These are phyloP conservation scores for Clusia tigrina DNA, from an alignment of 2,888 invertebrate genomes.

Conservation along the genomic window DNA sequence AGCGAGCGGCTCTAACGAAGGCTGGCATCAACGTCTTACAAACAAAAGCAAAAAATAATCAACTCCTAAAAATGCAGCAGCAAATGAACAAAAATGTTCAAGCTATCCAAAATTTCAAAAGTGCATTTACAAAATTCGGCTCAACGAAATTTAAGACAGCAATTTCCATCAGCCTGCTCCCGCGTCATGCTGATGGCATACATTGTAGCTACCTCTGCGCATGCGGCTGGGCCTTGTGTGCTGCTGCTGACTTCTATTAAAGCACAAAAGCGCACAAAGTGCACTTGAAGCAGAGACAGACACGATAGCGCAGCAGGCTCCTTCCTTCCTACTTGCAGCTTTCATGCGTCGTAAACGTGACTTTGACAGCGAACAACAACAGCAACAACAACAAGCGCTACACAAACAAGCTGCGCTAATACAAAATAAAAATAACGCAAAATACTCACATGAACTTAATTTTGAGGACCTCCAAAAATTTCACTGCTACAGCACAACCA, in stretches of 20 bases:
- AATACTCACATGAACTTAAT: not conserved
- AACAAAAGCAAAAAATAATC: not conserved
- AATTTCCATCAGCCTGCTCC: not conserved
- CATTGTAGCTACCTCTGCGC: not conserved
- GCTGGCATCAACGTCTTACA: not conserved
- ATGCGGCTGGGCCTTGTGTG: not conserved
- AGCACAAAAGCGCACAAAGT: not conserved
- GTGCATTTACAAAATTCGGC: slow-evolving; percentile 29
- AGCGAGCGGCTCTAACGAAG: not conserved
- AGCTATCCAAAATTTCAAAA: slow-evolving; percentile 21
- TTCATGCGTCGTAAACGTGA: slow-evolving; percentile 23
- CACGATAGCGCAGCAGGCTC: slow-evolving; percentile 16
- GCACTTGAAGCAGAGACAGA: not conserved
- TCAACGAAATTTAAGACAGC: slow-evolving; percentile 26
- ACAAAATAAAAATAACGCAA: slow-evolving; percentile 6
- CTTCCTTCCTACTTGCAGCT: too few species aligned
- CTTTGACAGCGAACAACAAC: slow-evolving; percentile 23
- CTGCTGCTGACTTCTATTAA: slow-evolving; percentile 1
- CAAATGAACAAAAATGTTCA: not conserved
- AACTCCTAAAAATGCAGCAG: not conserved
- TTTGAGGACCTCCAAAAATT: slow-evolving; percentile 24
- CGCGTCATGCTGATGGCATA: too few species aligned
- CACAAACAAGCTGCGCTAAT: slow-evolving; percentile 20
- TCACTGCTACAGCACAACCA: slow-evolving; percentile 5
- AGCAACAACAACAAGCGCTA: slow-evolving; percentile 11